Base-by-base conservation (phyloP, 2,797 vertebrate species). In the Coluber constrictor region DNA sequence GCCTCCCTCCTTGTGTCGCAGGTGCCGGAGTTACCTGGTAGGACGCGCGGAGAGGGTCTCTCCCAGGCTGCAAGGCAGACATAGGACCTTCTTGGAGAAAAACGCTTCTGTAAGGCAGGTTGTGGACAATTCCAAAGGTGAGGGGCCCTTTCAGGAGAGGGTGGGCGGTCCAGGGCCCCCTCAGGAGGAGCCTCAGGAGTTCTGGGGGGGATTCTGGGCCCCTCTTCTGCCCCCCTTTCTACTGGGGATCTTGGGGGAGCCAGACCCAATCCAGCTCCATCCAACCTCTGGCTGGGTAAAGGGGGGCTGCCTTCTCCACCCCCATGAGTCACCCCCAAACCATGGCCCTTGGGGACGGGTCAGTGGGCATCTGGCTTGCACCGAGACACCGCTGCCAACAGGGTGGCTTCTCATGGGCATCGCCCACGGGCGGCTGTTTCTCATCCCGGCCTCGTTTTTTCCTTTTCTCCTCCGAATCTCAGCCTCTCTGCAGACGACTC, bases 361-460 rank as follows among this genome's bases (percentile, higher is more conserved):
- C 32, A 0, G 7, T 74, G 32, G 15, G 16, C 6, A 20, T 8
- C 32, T 37, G 7, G 70, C 7, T 20, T 16, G 32, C 16, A 79
- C 70, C 3, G 8, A 37, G 70, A 37, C 0, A 1, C 18, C 43
- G 16, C 5, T 29, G 27, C 66, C 4, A n/a, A 66, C 12, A 15
- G 63, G 61, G 60, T 3, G 60, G 13, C 15, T 8, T 70, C n/a
- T 61, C 23, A 32, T 15, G 5, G 6, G 13, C n/a, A 7, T 32
- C 5, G 5, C n/a, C 6, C 6, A 3, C 3, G 3, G n/a, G 66
- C 0, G 1, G 15, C 66, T 4, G 8, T 23, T 43, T 43, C 74
- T 79, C 74, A 79, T 4, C 8, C 18, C 7, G 8, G 8, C 7
- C 70, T 4, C 9, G 0, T 23, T 43, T 20, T 37, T 74, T 18